phyloP scores from a whole-genome alignment of 2,113 vertebrate genomes.

The Ictalurus punctatus region DNA sequence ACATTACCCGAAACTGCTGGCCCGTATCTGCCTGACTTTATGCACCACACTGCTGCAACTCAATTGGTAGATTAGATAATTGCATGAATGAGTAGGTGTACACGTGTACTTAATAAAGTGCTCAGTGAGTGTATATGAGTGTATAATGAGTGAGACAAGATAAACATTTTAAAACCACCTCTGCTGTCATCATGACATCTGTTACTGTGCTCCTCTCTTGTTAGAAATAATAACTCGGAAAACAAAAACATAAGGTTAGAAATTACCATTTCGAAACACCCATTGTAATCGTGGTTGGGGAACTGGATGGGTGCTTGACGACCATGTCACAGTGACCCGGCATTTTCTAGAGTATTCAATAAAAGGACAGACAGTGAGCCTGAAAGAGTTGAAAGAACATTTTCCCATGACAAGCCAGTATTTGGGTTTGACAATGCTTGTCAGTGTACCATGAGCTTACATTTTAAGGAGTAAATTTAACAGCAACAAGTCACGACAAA shows the following conservation, averaged over 20 bases:
- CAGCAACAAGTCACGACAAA: background rate
- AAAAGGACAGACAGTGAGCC: background rate
- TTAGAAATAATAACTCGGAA: background rate
- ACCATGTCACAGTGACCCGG: slow-evolving; percentile 2
- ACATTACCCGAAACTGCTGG: background rate
- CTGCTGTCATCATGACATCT: background rate
- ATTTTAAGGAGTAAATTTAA: background rate
- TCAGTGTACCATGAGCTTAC: background rate
- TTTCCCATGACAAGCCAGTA: background rate
- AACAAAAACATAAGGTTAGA: background rate
- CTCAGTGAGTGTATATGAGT: background rate
- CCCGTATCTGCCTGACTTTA: background rate
- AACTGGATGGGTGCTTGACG: background rate
- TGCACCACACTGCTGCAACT: background rate
- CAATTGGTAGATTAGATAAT: background rate
- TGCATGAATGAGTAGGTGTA: background rate
- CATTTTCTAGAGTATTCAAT: background rate
- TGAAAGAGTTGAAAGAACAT: background rate
- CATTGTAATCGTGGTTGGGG: background rate
- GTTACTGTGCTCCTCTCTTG: background rate
- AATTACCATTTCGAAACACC: background rate
- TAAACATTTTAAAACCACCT: background rate
- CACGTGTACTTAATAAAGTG: background rate
- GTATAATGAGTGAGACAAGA: too few species aligned
- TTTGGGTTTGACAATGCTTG: background rate